A percentile compares a stretch with the other conserved stretches of the same genome.
Conservation (phyloP, 2,888 invertebrate genomes). For the Caenorhabditis japonica region DNA sequence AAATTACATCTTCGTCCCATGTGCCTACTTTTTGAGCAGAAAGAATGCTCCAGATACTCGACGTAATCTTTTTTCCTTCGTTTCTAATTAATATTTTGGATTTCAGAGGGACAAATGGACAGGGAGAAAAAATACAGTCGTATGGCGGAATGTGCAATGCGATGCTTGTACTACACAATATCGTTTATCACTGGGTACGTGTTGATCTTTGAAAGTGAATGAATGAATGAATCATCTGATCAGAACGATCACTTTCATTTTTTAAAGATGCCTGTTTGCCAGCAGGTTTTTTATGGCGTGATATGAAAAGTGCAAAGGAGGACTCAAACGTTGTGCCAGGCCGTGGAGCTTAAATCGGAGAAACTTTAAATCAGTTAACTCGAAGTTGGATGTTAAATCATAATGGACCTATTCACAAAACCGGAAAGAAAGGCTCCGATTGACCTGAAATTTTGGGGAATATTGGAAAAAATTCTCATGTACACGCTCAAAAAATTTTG, state of each 20-base stretch:
- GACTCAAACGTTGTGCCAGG: too few relatives aligned
- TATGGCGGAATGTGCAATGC: conserved; percentile 75
- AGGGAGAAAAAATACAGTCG: conserved; percentile 70
- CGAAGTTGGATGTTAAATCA: too few relatives aligned
- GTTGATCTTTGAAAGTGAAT: background rate
- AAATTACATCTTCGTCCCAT: conserved; percentile 44
- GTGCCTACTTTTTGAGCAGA: conserved; percentile 47
- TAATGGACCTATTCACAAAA: too few relatives aligned
- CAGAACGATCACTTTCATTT: background rate
- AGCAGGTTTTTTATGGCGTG: background rate
- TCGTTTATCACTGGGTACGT: conserved; percentile 66
- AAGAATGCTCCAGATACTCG: conserved; percentile 49
- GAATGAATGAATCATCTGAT: background rate
- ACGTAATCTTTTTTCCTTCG: conserved; percentile 21
- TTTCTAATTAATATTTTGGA: background rate
- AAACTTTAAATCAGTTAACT: too few relatives aligned
- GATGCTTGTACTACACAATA: conserved; percentile 67
- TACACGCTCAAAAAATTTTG: too few relatives aligned
- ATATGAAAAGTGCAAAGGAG: too few relatives aligned
- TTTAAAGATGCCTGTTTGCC: too few relatives aligned
- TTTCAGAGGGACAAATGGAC: conserved; percentile 56
- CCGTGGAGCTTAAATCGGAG: too few relatives aligned
- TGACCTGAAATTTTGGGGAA: too few relatives aligned
- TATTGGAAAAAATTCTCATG: too few relatives aligned
- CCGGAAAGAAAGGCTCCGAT: too few relatives aligned